Percentiles rank a stretch among this genome's conserved stretches.
These are phyloP conservation scores for Onychorhynchus coronatus DNA, from an alignment of 2,113 vertebrate species.

Conservation along the genomic window DNA sequence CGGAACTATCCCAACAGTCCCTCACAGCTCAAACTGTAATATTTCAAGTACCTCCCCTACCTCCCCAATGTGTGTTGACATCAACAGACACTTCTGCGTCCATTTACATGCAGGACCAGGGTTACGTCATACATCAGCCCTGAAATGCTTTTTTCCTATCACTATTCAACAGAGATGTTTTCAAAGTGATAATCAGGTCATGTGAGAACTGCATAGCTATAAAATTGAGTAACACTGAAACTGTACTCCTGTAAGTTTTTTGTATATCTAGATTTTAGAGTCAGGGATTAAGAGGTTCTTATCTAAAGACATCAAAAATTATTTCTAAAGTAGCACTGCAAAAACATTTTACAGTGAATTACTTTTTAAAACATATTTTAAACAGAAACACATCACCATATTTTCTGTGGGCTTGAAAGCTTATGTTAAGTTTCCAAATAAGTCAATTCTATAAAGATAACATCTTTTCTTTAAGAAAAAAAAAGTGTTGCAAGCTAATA, in stretches of 20 bases:
- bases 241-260: background rate
- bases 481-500: conserved; percentile 72
- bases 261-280: background rate
- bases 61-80: background rate
- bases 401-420: conserved; percentile 83
- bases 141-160: background rate
- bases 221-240: background rate
- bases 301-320: conserved; percentile 68
- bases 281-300: conserved; percentile 31
- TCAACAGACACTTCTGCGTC: background rate
- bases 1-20: background rate
- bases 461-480: conserved; percentile 71
- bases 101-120: background rate
- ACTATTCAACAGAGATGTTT: background rate
- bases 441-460: conserved; percentile 80
- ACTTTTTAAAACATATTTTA: conserved; percentile 72
- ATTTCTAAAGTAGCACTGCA: conserved; percentile 66
- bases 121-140: background rate
- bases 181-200: background rate
- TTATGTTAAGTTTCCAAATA: conserved; percentile 84
- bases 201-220: background rate
- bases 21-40: background rate
- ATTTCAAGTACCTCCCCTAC: background rate
- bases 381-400: conserved; percentile 76
- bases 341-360: conserved; percentile 72